Evolutionary conservation across 30 jellyfish, hydroid and myxozoan genomes (phyloP).

Genomic region (Sanderia malayensis): DNA sequence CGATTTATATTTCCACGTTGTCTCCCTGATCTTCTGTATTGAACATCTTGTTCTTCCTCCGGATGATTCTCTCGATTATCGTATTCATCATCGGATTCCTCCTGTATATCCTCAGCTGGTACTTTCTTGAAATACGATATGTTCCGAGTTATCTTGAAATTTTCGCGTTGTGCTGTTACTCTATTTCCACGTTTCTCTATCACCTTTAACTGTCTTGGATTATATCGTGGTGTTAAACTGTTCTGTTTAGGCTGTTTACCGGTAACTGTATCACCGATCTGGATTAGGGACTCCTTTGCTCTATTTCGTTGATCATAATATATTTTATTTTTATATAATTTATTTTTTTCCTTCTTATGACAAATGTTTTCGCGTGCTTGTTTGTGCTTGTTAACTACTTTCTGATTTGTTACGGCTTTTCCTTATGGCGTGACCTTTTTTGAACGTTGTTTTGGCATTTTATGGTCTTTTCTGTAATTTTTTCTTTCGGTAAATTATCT

Average conservation of each 20-base stretch:
- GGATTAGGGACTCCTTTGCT: slow-evolving; percentile 1
- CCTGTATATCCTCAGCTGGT: not conserved
- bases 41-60: slow-evolving; percentile 1
- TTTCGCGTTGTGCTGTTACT: not conserved
- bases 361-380: slow-evolving; percentile 2
- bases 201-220: not conserved
- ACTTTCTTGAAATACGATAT: not conserved
- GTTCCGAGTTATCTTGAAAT: slow-evolving; percentile 2
- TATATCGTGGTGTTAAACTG: not conserved
- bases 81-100: slow-evolving; percentile 1
- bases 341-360: not conserved
- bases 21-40: slow-evolving; percentile 1
- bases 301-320: not conserved
- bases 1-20: not conserved
- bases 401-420: not conserved
- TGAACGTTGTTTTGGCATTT: too few relatives aligned
- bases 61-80: not conserved
- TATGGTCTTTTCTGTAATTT: too few relatives aligned
- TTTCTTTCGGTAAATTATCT: too few relatives aligned
- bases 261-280: not conserved
- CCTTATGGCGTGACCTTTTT: too few relatives aligned
- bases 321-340: too few relatives aligned
- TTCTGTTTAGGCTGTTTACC: not conserved
- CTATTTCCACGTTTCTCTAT: not conserved
- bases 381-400: not conserved